Base-by-base conservation (phyloP, 2,888 invertebrate species). In the Orgyia antiqua region DNA sequence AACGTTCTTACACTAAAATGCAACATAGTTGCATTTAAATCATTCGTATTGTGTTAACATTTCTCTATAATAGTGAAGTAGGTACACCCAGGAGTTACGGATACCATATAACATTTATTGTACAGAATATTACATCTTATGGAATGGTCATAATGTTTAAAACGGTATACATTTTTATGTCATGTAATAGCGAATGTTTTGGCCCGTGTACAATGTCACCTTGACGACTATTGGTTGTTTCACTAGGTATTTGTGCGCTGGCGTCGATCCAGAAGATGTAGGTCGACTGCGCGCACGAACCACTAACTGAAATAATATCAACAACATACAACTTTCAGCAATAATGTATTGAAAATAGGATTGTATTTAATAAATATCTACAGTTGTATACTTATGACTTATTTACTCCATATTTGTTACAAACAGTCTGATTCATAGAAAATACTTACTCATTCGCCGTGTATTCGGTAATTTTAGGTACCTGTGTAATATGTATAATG, bases 181-280 rank as follows among this genome's bases (percentile, higher is more conserved):
- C 34, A 39, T 46, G 20, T 32, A 39, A 33, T 33, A 21, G 27
- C 39, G 38, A 31, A 42, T 44, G 46, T 45, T 49, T 48, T 42
- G 43, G 41, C 39, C 41, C 46, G 42, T 53, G 50, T 46, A 58
- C 67, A 65, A 68, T 64, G 73, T 76, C 76, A 76, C 76, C 76
- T 77, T 77, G 73, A 54, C 58, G 57, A 52, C 55, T 50, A 53
- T 58, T 57, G 53, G 51, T 53, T 60, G 47, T 57, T 53, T 52
- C 51, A 48, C 56, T 59, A 52, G 59, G 69, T 71, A 72, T 74
- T 70, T 71, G 64, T 54, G 67, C 58, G 55, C 65, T 78, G 79
- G 78, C 78, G 50, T 27, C 17, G 39, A 23, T 71, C 79, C 79
- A 79, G 60, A 37, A 49, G 63, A 77, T 70, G 59, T 77, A 72